Percentiles rank a stretch among this genome's conserved stretches.
These are phyloP conservation scores for Todus mexicanus DNA, from an alignment of 2,797 vertebrate genomes.

Conservation along the genomic window DNA sequence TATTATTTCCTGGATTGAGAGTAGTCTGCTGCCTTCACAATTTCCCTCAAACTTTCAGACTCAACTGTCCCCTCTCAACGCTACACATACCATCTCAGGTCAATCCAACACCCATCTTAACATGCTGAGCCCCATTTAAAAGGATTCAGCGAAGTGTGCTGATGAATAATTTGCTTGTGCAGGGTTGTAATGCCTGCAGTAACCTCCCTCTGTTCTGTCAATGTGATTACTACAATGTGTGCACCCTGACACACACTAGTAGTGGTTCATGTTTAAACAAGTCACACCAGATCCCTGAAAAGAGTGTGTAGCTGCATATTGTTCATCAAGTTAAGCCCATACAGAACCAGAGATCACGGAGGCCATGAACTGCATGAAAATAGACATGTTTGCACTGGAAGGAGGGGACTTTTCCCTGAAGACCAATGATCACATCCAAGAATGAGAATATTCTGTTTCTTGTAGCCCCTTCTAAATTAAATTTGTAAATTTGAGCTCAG, in stretches of 20 bases:
- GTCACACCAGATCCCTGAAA: background rate
- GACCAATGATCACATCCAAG: background rate
- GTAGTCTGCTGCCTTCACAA: background rate
- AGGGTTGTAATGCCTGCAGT: background rate
- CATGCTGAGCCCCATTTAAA: background rate
- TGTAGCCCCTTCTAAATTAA: background rate
- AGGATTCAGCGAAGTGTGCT: background rate
- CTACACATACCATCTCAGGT: background rate
- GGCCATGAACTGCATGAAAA: background rate
- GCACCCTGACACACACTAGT: background rate
- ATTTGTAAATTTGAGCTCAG: background rate
- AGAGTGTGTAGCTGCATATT: background rate
- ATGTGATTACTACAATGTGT: background rate
- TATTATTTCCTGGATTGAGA: background rate
- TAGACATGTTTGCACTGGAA: background rate
- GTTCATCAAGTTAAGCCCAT: background rate
- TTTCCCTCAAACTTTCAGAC: background rate
- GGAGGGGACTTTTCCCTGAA: background rate
- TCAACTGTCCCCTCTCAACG: background rate
- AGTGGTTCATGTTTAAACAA: background rate
- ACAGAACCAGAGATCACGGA: background rate
- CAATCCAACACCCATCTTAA: background rate
- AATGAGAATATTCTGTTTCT: background rate
- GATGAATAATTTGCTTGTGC: background rate
- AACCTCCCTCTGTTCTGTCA: background rate